These are phyloP conservation scores for Falco cherrug DNA, from an alignment of 2,797 vertebrate genomes.

Conservation along the genomic window DNA sequence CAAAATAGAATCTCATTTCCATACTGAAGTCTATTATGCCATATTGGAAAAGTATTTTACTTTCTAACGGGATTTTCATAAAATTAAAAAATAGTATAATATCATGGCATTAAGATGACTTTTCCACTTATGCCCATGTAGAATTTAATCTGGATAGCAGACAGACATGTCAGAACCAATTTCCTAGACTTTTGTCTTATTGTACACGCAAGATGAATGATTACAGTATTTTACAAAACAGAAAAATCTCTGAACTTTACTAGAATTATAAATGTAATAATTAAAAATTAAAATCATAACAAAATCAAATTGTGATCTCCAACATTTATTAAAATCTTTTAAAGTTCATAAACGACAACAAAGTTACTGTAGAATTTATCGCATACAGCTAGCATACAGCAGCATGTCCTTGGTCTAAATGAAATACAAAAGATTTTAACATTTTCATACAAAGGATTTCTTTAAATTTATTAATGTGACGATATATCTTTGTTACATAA, in stretches of 20 bases:
- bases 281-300: conserved; percentile 79
- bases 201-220: conserved; percentile 63
- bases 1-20: conserved; percentile 67
- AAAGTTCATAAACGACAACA: conserved; percentile 86
- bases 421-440: conserved; percentile 80
- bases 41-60: conserved; percentile 58
- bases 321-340: conserved; percentile 87
- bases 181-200: conserved; percentile 52
- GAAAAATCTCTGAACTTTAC: conserved; percentile 56
- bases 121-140: conserved; percentile 43
- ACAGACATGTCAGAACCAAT: conserved; percentile 58
- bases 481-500: conserved; percentile 91
- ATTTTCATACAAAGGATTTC: conserved; percentile 90
- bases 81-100: conserved; percentile 58
- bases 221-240: conserved; percentile 72
- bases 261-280: conserved; percentile 60
- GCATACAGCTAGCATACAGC: conserved; percentile 80
- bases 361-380: conserved; percentile 84
- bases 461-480: conserved; percentile 92
- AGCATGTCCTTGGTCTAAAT: conserved; percentile 82
- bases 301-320: conserved; percentile 81
- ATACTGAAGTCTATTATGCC: conserved; percentile 73
- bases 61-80: conserved; percentile 54
- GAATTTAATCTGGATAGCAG: conserved; percentile 51
- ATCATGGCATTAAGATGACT: conserved; percentile 60